Base-by-base conservation (phyloP, 92 coral and sea anemone genomes). In the Phenganax subtilis region DNA sequence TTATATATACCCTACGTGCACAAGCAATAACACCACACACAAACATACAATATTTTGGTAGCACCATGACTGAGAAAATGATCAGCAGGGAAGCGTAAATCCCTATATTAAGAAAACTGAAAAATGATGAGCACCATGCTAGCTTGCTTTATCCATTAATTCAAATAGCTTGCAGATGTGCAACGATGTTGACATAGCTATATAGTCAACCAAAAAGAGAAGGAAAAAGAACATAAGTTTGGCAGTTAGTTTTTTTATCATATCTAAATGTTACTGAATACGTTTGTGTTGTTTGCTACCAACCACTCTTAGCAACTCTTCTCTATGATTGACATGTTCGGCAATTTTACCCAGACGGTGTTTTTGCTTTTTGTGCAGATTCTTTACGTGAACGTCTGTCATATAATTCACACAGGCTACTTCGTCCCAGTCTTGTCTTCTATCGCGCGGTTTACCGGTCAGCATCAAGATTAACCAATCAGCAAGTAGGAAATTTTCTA, bases 41-140 rank as follows among this genome's bases (percentile, higher is more conserved):
- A 66, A 66, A 66, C 51, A 66, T 30, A 30, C 30, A 29, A 66
- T 66, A 66, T 66, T 66, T 66, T 66, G 47, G 9, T 66, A 66
- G 28, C 72, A 66, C 72, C 72, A 66, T 37, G 72, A 37, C 31
- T 66, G 47, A 9, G 72, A 66, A 66, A 66, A 29, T 9, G 28
- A 66, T 66, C 72, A 66, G 72, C 72, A 66, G 72, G 72, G 10
- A 64, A 66, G 31, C 10, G 9, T 66, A 66, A 66, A 66, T 66
- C 72, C 72, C 72, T 51, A 20, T 27, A 9, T 66, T 37, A 37
- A 37, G 47, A 37, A 37, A 37, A 37, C 6, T 7, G 67, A 17
- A 61, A 61, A 28, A 61, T 61, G 6, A 12, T 66, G 31, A 51
- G 31, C 72, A 66, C 15, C 72, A 66, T 66, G 72, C 72, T 16